Base-by-base conservation (phyloP, 2,797 vertebrate genomes). In the Balearica regulorum region DNA sequence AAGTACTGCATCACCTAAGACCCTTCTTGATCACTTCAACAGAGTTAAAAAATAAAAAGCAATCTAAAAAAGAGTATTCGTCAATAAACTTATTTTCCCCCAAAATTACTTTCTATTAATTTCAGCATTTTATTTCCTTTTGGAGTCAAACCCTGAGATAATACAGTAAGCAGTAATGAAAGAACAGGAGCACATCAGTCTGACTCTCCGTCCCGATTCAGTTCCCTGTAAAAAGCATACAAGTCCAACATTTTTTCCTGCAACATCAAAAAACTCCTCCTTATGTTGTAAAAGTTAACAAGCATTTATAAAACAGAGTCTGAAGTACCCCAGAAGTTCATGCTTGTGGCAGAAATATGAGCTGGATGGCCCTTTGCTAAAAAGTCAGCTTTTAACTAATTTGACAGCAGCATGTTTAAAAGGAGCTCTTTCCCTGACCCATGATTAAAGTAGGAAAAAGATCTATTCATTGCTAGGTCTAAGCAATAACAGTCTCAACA, bases 171-270 rank as follows among this genome's bases (percentile, higher is more conserved):
- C 15, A 11, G 10, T 29, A 54, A 26, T 31, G n/a, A 82, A 75
- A 79, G 17, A 55, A 58, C 5, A 46, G 15, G 13, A 58, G 14
- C 17, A 46, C 6, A 43, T 57, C 58, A 72, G 16, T 41, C 69
- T 26, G 21, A 58, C 33, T 79, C 78, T 55, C 49, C 35, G 18
- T 14, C 13, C 11, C 1, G 0, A 37, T n/a, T 72, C 66, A 46
- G 4, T 11, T 62, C 25, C 18, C 31, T 4, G 8, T n/a, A 53
- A 48, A 39, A 71, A 46, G 15, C 5, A 8, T 15, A 15, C 0
- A 0, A 60, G 41, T 19, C 13, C 49, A 83, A 24, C 11, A 57
- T 25, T 79, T 58, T 41, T 48, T 71, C 72, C 72, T 33, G 51
- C 24, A 71, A 53, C 21, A 48, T 33, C 26, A 62, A 44, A 71